Conservation (phyloP, 2,797 vertebrate genomes). For the Astyanax mexicanus region DNA sequence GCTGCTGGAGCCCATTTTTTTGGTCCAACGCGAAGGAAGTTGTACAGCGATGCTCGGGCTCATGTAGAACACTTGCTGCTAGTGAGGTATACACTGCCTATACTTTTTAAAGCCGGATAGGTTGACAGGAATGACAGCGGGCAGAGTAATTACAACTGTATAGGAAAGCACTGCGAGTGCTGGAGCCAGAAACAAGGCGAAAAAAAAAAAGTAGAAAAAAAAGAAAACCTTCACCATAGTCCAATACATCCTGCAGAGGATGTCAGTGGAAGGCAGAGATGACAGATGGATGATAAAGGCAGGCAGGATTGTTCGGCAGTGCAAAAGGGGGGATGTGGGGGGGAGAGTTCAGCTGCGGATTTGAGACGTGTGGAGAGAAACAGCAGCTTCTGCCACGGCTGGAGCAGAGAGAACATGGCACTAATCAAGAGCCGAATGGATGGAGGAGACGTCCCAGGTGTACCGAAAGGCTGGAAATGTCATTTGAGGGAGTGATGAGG, state of each 20-base stretch:
- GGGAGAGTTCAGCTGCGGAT: conserved; percentile 12
- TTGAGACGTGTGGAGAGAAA: conserved; percentile 9
- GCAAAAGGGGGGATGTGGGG: conserved; percentile 10
- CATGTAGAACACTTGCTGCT: neutral
- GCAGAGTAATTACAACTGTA: conserved; percentile 19
- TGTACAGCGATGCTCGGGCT: neutral
- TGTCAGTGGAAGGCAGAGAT: conserved; percentile 23
- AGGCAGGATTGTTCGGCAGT: conserved; percentile 25
- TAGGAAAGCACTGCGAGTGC: neutral
- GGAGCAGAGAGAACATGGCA: conserved; percentile 16
- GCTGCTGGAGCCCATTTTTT: neutral
- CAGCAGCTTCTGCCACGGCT: conserved; percentile 17
- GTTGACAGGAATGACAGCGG: conserved; percentile 11
- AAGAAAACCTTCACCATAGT: neutral
- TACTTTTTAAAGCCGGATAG: conserved; percentile 6
- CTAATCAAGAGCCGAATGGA: conserved; percentile 38
- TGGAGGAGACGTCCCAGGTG: conserved; percentile 33
- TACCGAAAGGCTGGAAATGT: conserved; percentile 40
- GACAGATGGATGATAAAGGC: conserved; percentile 34
- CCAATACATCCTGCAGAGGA: conserved; percentile 10
- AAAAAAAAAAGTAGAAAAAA: neutral
- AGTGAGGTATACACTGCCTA: neutral
- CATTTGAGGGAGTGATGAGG: conserved; percentile 46
- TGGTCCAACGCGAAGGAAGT: neutral
- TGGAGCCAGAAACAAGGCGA: neutral